Base-by-base conservation (phyloP, 2,888 invertebrate species). In the Pyralis farinalis region DNA sequence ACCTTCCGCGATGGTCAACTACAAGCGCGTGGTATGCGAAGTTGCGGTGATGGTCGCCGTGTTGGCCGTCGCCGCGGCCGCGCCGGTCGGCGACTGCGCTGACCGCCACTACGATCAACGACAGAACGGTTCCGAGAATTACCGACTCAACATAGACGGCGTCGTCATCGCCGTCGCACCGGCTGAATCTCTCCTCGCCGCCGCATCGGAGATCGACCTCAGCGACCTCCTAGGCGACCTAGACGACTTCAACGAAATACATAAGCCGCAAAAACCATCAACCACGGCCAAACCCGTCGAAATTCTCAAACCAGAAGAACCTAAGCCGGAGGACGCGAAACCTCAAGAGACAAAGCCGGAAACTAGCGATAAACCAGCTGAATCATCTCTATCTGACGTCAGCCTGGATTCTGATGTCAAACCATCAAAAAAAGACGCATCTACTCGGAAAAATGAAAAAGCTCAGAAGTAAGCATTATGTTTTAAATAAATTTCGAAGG, bases 71-170 rank as follows among this genome's bases (percentile, higher is more conserved):
- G 74, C 70, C 50, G 77, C 69, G 51, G 70, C 58, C 40, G 69
- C 68, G 44, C 83, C 41, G 29, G 77, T 47, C 47, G 66, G 72
- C 45, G 62, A 57, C 46, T 80, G 46, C 39, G 67, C 48, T 44
- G 71, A 75, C 44, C 53, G 55, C 37, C 80, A 85, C 49, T 93
- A 92, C 69, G 95, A 96, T 73, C 94, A 95, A 65, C 81, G 95
- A 5, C 96, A 96, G 69, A 95, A 95, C 64, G 95, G 95, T 1
- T 86, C 92, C 0, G 94, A 94, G 57, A 96, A 96, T 80, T 91
- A 92, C 50, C 88, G 94, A 10, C 76, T 95, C 7, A 92, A 91
- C 63, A 87, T 95, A 36, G 92, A 93, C 56, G 94, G 93, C 8
- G 84, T 94, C n/a, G 90, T 93, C 8, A 75, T 94, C 22, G 92